Evolutionary conservation across 2,113 vertebrate species (phyloP).

Genomic region (Tupaia tana): DNA sequence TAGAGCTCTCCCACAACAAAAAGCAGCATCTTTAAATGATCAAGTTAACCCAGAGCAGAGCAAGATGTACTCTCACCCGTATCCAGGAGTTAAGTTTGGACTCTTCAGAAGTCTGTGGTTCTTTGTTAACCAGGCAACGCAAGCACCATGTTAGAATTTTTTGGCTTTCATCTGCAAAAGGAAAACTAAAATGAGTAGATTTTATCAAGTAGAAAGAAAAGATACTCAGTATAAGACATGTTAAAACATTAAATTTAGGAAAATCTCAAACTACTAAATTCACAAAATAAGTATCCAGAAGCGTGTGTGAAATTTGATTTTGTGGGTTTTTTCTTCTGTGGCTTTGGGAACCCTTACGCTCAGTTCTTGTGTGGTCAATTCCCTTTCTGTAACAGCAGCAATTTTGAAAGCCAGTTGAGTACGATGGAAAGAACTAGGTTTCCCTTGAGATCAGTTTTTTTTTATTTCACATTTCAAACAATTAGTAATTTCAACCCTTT

Average conservation of each 20-base stretch:
- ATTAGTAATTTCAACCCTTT: slow-evolving; percentile 51
- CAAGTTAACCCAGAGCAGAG: slow-evolving; percentile 74
- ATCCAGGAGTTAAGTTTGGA: slow-evolving; percentile 93
- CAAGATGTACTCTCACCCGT: slow-evolving; percentile 87
- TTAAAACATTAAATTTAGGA: slow-evolving; percentile 57
- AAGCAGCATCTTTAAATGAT: slow-evolving; percentile 74
- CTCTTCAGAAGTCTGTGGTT: slow-evolving; percentile 91
- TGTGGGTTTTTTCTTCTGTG: slow-evolving; percentile 34
- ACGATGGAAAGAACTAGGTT: slow-evolving; percentile 44
- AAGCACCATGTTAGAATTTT: slow-evolving; percentile 91
- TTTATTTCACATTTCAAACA: slow-evolving; percentile 54
- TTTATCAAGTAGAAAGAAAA: slow-evolving; percentile 55
- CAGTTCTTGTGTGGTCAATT: slow-evolving; percentile 24
- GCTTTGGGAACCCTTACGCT: not conserved
- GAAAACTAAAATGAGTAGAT: slow-evolving; percentile 74
- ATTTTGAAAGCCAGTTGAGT: slow-evolving; percentile 64
- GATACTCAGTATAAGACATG: slow-evolving; percentile 11
- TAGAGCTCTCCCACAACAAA: not conserved
- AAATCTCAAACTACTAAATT: slow-evolving; percentile 61
- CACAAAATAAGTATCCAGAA: slow-evolving; percentile 45
- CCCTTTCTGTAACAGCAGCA: slow-evolving; percentile 58
- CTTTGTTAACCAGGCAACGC: slow-evolving; percentile 91
- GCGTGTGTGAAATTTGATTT: slow-evolving; percentile 26
- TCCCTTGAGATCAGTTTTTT: slow-evolving; percentile 16
- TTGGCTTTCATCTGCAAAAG: slow-evolving; percentile 89